phyloP scores from a whole-genome alignment of 1,140 invertebrate species.

The Delia radicum region DNA sequence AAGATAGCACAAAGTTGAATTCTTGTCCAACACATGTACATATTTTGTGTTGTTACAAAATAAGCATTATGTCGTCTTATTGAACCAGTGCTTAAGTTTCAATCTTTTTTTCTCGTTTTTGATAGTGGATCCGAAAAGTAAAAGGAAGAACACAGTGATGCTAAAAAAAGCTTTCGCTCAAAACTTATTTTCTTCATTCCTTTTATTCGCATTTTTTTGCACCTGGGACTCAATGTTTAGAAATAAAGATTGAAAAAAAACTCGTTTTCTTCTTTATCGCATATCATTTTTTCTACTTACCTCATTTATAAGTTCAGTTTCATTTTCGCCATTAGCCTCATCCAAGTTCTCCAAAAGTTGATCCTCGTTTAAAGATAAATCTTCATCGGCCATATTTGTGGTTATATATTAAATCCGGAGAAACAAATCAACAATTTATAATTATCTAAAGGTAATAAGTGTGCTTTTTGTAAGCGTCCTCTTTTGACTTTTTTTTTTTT shows the following conservation, averaged over 20 bases:
- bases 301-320: slow-evolving; percentile 50
- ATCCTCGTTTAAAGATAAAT: slow-evolving; percentile 54
- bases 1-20: too few relatives aligned
- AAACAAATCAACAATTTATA: background rate
- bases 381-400: slow-evolving; percentile 51
- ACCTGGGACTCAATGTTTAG: slow-evolving; percentile 10
- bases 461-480: slow-evolving; percentile 1
- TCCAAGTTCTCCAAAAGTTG: slow-evolving; percentile 55
- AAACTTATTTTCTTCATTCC: background rate
- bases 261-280: background rate
- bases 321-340: slow-evolving; percentile 54
- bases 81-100: too few relatives aligned
- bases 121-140: too few relatives aligned
- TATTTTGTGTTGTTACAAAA: too few relatives aligned
- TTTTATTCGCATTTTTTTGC: background rate
- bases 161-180: slow-evolving; percentile 15
- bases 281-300: slow-evolving; percentile 37
- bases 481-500: slow-evolving; percentile 1
- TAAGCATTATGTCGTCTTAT: too few relatives aligned
- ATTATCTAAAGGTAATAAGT: background rate
- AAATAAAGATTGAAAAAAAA: background rate
- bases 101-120: too few relatives aligned
- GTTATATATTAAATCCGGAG: slow-evolving; percentile 8
- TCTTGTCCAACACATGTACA: too few relatives aligned
- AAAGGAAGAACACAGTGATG: too few relatives aligned